Percentiles rank a stretch among this genome's conserved stretches.
phyloP scores from a whole-genome alignment of 92 coral and sea anemone species.

The Umimayanthus kanabou region DNA sequence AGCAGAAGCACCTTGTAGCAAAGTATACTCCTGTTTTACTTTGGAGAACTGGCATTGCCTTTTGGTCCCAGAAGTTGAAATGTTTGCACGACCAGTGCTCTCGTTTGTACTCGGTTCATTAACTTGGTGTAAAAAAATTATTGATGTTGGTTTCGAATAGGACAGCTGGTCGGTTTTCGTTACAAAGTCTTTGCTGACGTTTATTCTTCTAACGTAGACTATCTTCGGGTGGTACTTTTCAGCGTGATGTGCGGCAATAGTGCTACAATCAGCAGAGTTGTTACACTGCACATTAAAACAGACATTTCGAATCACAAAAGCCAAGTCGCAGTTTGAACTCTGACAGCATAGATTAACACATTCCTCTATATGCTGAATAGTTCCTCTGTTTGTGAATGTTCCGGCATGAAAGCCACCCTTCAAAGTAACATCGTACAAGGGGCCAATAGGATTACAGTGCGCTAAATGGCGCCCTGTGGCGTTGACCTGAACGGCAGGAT shows the following conservation, averaged over 20 bases:
- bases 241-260: slow-evolving; percentile 54
- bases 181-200: neutral
- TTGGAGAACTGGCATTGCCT: slow-evolving; percentile 58
- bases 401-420: slow-evolving; percentile 82
- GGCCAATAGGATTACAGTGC: slow-evolving; percentile 29
- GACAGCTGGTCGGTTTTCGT: neutral
- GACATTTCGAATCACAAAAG: slow-evolving; percentile 74
- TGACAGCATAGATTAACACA: slow-evolving; percentile 77
- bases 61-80: neutral
- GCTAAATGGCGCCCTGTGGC: neutral
- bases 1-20: slow-evolving; percentile 80
- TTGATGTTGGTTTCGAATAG: neutral
- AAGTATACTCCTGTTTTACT: slow-evolving; percentile 60
- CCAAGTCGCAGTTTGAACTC: slow-evolving; percentile 64
- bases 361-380: slow-evolving; percentile 53
- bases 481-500: neutral
- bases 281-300: slow-evolving; percentile 75
- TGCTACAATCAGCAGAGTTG: slow-evolving; percentile 48
- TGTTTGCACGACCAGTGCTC: neutral
- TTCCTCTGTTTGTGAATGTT: slow-evolving; percentile 70
- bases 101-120: neutral
- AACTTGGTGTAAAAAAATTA: neutral
- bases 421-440: slow-evolving; percentile 66
- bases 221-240: slow-evolving; percentile 58
- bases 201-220: slow-evolving; percentile 46